Base-by-base conservation (phyloP, 37 sponge, comb jelly and placozoan species). In the Mnemiopsis leidyi region DNA sequence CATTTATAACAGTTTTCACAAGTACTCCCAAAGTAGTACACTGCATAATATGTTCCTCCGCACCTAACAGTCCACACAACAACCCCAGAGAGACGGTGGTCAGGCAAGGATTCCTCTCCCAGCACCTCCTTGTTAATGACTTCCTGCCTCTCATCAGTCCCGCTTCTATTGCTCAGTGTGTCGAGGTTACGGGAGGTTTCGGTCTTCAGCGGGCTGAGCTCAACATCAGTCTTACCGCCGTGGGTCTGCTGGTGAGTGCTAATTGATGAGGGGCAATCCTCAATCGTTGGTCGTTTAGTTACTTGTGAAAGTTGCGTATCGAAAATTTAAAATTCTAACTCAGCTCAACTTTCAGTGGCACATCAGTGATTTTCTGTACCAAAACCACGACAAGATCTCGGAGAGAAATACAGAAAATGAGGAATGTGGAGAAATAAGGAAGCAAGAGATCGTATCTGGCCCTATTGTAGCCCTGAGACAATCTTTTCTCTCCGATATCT, bases 161-260 rank as follows among this genome's bases (percentile, higher is more conserved):
- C 36, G 1, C 77, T 37, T 97, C 94, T 68, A 40, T 97, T 20
- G 94, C 99, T 0, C 69, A 93, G 28, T 95, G 96, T 90, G 82
- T 98, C 68, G 95, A 95, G 28, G 94, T 95, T 30, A 93, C 93
- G 0, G 94, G 94, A 0, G 92, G 92, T 36, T 98, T 95, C 92
- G 99, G 96, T 0, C 92, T 94, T 39, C 99, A 98, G 93, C 92
- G 94, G 30, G 90, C 82, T 18, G 97, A 98, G 93, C 93, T 98
- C 90, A 98, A 98, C 93, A 96, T 97, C 94, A 95, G 96, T 69
- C 94, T 98, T 5, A 96, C 99, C 7, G 96, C 99, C 68, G 94
- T 98, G 28, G 99, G 99, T 67, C 94, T 96, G 24, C 94, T 98
- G 95, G 97, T 96, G 31, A 69, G 94, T 28, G 77, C 16, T 30